Conservation (phyloP, 1,140 invertebrate species). For the Drosophila bocki region DNA sequence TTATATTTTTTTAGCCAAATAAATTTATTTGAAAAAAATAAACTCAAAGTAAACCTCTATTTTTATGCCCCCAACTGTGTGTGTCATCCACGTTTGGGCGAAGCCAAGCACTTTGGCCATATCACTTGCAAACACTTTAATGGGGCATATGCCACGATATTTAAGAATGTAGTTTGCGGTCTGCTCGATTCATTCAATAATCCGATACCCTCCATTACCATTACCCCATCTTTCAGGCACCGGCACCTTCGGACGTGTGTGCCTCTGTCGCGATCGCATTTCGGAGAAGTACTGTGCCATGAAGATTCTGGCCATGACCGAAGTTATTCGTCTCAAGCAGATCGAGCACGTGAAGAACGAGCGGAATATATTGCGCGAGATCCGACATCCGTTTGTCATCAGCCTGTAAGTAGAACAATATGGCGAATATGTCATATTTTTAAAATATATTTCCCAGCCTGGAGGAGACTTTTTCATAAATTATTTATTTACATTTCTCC, state of each 20-base stretch:
- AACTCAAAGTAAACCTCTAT: background rate
- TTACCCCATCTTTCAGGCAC: constrained; percentile 89
- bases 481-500: constrained; percentile 41
- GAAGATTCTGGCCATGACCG: constrained; percentile 96
- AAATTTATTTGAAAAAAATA: background rate
- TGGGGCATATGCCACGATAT: constrained; percentile 54
- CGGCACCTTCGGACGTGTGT: constrained; percentile 96
- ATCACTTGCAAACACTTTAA: constrained; percentile 62
- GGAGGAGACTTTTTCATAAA: background rate
- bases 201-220: constrained; percentile 32
- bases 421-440: constrained; percentile 1
- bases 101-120: constrained; percentile 42
- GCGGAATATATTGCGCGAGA: constrained; percentile 94
- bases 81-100: constrained; percentile 2
- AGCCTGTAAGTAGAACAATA: constrained; percentile 92
- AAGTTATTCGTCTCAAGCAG: constrained; percentile 96
- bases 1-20: background rate
- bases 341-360: constrained; percentile 98
- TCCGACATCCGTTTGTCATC: constrained; percentile 97
- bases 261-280: constrained; percentile 92
- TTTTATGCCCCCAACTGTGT: background rate
- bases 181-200: constrained; percentile 31
- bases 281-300: constrained; percentile 93
- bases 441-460: background rate
- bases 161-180: constrained; percentile 47